Conservation (phyloP, 2,888 invertebrate genomes). For the Tiliacea citrago region DNA sequence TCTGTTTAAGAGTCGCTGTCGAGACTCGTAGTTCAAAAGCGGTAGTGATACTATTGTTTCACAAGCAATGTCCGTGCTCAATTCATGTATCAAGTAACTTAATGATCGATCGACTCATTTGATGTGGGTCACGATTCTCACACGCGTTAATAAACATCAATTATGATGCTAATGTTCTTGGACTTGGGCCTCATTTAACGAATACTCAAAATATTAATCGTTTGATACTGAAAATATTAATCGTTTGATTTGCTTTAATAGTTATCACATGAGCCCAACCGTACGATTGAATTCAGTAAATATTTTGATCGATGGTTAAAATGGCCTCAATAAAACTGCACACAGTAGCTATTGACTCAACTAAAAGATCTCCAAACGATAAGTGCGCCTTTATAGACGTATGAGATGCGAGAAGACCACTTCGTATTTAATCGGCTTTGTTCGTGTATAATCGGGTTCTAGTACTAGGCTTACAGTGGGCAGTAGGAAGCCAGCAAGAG, state of each 20-base stretch:
- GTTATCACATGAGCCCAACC: slow-evolving; percentile 15
- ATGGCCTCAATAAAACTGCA: slow-evolving; percentile 39
- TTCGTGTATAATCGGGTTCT: slow-evolving; percentile 65
- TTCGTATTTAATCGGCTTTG: slow-evolving; percentile 61
- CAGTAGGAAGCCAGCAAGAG: slow-evolving; percentile 79
- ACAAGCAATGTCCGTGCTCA: slow-evolving; percentile 71
- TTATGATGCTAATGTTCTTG: slow-evolving; percentile 55
- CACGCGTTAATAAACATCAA: slow-evolving; percentile 61
- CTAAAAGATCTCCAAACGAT: slow-evolving; percentile 26
- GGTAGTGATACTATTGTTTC: slow-evolving; percentile 75
- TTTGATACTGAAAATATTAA: slow-evolving; percentile 39
- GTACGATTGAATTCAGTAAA: slow-evolving; percentile 24
- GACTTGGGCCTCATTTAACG: slow-evolving; percentile 35
- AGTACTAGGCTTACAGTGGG: slow-evolving; percentile 79
- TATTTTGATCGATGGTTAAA: slow-evolving; percentile 33
- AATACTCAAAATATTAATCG: slow-evolving; percentile 42
- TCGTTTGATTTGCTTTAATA: slow-evolving; percentile 31
- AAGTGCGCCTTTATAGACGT: slow-evolving; percentile 28
- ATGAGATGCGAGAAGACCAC: slow-evolving; percentile 39
- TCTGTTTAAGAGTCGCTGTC: slow-evolving; percentile 73
- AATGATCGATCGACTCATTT: slow-evolving; percentile 61
- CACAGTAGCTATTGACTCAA: slow-evolving; percentile 29
- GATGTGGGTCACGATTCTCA: slow-evolving; percentile 57
- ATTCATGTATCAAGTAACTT: slow-evolving; percentile 70
- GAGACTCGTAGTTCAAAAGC: slow-evolving; percentile 67